Base-by-base conservation (phyloP, 2,797 vertebrate genomes). In the Arctocebus calabarensis region DNA sequence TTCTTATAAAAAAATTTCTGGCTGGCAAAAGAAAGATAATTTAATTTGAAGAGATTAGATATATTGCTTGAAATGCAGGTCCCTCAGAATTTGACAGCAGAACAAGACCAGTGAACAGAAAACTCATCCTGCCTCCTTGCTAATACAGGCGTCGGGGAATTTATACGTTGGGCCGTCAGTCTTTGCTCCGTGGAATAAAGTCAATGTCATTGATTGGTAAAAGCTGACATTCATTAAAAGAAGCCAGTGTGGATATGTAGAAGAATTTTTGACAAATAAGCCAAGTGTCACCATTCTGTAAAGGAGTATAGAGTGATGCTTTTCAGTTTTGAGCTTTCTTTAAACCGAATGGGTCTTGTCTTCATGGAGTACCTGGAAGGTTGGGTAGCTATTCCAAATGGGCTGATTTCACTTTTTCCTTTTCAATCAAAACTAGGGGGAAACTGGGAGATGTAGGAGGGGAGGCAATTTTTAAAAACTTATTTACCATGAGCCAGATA, bases 11-110 rank as follows among this genome's bases (percentile, higher is more conserved):
- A 89, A 95, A 84, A 84, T 62, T 83, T 94, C 96, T 97, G 93
- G 84, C 94, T 97, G 95, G 97, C 85, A 85, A 97, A 95, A 93
- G 96, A 95, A 92, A 96, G 96, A 97, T 97, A 96, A 97, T 98
- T 98, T 96, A 97, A 97, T 97, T 97, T 98, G 92, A 97, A 97
- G 87, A 95, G 96, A 96, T 96, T 95, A 94, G 89, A 96, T 95
- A 78, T 88, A 95, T 96, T 95, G 93, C 97, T 91, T 97, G 94
- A 95, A 96, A 95, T 97, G 78, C 93, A 91, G 96, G 96, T 95
- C 82, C 95, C 87, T 96, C 84, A 85, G 96, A 97, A 96, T 96
- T 64, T 98, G 96, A 97, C 93, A 97, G 97, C 95, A 95, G 96
- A 96, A 95, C 94, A 97, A 97, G 95, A 92, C 95, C 95, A 95